Base-by-base conservation (phyloP, 2,113 vertebrate genomes). In the Istiophorus platypterus region DNA sequence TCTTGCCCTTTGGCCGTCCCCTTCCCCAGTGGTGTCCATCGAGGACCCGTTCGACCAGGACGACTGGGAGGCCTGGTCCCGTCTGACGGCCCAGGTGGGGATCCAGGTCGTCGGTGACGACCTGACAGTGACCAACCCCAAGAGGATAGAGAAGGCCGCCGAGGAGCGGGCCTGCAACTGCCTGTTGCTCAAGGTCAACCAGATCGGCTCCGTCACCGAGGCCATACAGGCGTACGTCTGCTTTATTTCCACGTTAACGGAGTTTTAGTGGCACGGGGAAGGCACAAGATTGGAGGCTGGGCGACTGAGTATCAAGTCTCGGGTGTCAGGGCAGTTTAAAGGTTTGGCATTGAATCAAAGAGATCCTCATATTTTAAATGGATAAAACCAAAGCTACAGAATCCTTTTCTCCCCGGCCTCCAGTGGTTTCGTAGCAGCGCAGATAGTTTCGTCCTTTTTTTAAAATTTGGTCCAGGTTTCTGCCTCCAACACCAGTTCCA, bases 41-140 rank as follows among this genome's bases (percentile, higher is more conserved):
- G 98, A 99, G 93, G 98, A 99, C 89, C 98, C 98, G 0, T 99
- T 99, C 73, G 98, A 99, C 90, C 98, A 99, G 93, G 98, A 99
- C 66, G 98, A 99, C 84, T 99, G 98, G 98, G 95, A 96, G 49
- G 97, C 97, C 69, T 99, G 98, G 98, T 94, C 97, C 29, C 96
- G 96, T 74, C 97, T 99, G 87, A 98, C 97, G 0, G 97, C 96
- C 78, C 97, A 96, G 1, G 96, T 97, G 29, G 97, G 97, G 73
- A 98, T 98, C 92, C 98, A 99, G 95, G 96, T 99, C 15, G 98
- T 99, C 29, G 98, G 98, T 6, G 98, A 99, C 1, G 97, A 98
- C 88, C 92, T 99, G 92, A 99, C 98, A 0, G 98, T 99, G 86
- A 99, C 97, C 80, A 99, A 99, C 85, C 97, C 97, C 13, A 97